Conservation (phyloP, 2,888 invertebrate species). For the Iselma pallidipennis region DNA sequence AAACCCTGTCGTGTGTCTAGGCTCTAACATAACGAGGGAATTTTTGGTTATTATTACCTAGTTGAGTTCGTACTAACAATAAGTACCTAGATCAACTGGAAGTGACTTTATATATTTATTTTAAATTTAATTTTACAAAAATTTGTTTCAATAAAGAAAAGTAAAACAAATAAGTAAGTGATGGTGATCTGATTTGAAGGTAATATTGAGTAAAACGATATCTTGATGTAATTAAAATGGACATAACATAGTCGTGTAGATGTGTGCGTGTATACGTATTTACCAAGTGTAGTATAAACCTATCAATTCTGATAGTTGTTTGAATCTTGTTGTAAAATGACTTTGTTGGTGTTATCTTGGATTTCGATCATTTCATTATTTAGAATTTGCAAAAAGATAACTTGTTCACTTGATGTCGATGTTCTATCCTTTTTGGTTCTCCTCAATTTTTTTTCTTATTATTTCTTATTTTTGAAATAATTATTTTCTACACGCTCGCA, state of each 20-base stretch:
- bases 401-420: too few relatives aligned
- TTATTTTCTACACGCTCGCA: slow-evolving; percentile 39
- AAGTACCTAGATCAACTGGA: too few relatives aligned
- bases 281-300: background rate
- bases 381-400: too few relatives aligned
- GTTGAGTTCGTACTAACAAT: too few relatives aligned
- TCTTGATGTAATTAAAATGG: slow-evolving; percentile 3
- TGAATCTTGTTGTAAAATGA: background rate
- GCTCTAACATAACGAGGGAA: too few relatives aligned
- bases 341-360: background rate
- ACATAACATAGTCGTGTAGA: background rate
- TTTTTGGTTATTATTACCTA: too few relatives aligned
- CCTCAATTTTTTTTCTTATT: too few relatives aligned
- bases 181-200: background rate
- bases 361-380: background rate
- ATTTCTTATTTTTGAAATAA: slow-evolving; percentile 12
- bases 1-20: too few relatives aligned
- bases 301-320: slow-evolving; percentile 1
- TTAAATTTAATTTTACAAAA: too few relatives aligned
- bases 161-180: background rate
- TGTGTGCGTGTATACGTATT: background rate
- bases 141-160: background rate
- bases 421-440: too few relatives aligned
- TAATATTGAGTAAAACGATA: background rate
- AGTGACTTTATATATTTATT: too few relatives aligned